These are phyloP conservation scores for Monochamus saltuarius DNA, from an alignment of 1,140 invertebrate species.

Conservation along the genomic window DNA sequence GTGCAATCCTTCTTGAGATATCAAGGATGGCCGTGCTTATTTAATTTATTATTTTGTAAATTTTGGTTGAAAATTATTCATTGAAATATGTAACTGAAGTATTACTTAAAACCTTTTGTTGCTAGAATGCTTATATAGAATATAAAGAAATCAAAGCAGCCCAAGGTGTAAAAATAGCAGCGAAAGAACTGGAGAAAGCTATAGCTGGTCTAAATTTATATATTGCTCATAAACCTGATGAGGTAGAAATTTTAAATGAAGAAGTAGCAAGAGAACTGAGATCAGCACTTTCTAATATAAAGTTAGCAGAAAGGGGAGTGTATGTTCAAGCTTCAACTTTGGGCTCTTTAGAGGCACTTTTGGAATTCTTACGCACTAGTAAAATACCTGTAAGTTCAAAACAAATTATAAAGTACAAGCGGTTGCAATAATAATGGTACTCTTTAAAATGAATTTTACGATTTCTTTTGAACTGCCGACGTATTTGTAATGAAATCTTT, in stretches of 20 bases:
- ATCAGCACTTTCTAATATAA: slow-evolving; percentile 88
- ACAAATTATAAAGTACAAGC: too few species aligned
- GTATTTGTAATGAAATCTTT: too few species aligned
- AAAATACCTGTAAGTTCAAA: slow-evolving; percentile 89
- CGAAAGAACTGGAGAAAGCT: slow-evolving; percentile 96
- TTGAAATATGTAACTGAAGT: too few species aligned
- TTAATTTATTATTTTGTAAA: too few species aligned
- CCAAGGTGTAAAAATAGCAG: slow-evolving; percentile 97
- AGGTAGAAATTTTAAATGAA: slow-evolving; percentile 74
- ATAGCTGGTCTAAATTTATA: slow-evolving; percentile 89
- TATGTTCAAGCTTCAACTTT: slow-evolving; percentile 99
- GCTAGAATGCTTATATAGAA: slow-evolving; percentile 92
- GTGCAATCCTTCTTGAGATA: too few species aligned
- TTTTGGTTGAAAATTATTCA: too few species aligned
- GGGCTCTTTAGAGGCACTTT: slow-evolving; percentile 94
- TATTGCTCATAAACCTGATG: slow-evolving; percentile 90
- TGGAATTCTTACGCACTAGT: slow-evolving; percentile 92
- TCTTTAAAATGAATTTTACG: too few species aligned
- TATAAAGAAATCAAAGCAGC: slow-evolving; percentile 94
- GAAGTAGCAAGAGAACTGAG: slow-evolving; percentile 82
- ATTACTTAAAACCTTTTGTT: too few species aligned
- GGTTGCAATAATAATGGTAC: too few species aligned
- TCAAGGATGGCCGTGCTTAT: too few species aligned
- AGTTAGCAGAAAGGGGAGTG: slow-evolving; percentile 88
- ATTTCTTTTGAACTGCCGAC: too few species aligned